Evolutionary conservation across 2,888 invertebrate species (phyloP), one percentile per base, ranked within the genome.

Genomic region (Melanotus villosus): DNA sequence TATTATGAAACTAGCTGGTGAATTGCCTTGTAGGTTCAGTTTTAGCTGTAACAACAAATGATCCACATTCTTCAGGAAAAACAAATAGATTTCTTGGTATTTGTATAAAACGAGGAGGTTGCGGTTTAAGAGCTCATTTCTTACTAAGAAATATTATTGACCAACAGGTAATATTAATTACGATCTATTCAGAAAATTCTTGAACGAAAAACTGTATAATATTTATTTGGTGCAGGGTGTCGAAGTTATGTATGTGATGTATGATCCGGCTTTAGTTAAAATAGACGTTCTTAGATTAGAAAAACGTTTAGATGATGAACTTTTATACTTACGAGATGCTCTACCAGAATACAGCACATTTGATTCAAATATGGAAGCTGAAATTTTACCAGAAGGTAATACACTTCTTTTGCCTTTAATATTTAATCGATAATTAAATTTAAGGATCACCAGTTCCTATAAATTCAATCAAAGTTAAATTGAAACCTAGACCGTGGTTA

Each of bases 131-230:
- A 71, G 92, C 97, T 3, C 89, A 89, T 63, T 98, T 99, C 80
- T 92, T 92, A 16, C 86, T 99, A 14, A 89, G 99, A 78, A 99
- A 99, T 87, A 91, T 96, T 32, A 90, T 99, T 47, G 97, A 99
- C 81, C 91, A 94, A 79, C 93, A 96, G 77, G 84, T 84, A 75
- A 70, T n/a, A n/a, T n/a, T n/a, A n/a, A n/a, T n/a, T n/a, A n/a
- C n/a, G n/a, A n/a, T n/a, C n/a, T n/a, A n/a, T n/a, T n/a, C n/a
- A 7, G 12, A n/a, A 23, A 7, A 12, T 26, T 10, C 16, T 10
- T 43, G 2, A 18, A 18, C 10, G 14, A 1, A 5, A 26, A 26
- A 26, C 26, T 4, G 26, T 26, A 5, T 26, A 26, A 5, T 26
- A 12, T 41, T 71, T 54, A 69, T 75, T 77, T 77, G 74, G 32